These are phyloP conservation scores for Limnothrissa miodon DNA, from an alignment of 2,113 vertebrate species.

Conservation along the genomic window DNA sequence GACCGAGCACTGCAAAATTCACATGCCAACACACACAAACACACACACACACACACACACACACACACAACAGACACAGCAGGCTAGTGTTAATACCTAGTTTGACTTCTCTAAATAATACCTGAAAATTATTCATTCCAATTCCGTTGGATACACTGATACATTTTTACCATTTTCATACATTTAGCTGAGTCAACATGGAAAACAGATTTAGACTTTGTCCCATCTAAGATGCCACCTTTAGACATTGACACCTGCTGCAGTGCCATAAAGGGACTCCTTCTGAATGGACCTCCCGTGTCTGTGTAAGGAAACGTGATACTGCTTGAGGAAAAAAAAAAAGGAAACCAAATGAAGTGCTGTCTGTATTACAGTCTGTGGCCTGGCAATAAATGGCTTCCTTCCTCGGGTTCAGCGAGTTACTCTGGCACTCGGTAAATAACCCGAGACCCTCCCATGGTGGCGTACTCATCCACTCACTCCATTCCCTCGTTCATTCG, in stretches of 20 bases:
- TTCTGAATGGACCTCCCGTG: neutral
- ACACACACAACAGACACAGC: neutral
- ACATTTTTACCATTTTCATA: too few species aligned
- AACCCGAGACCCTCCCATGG: conserved; percentile 1
- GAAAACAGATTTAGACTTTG: neutral
- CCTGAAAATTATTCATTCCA: too few species aligned
- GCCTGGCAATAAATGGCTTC: conserved; percentile 56
- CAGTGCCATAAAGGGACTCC: neutral
- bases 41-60: conserved; percentile 3
- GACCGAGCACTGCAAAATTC: conserved; percentile 83
- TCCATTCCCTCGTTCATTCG: neutral
- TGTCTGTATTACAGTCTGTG: conserved; percentile 23
- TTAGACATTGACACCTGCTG: neutral
- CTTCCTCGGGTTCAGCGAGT: conserved; percentile 54
- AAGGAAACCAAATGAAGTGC: neutral
- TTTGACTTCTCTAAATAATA: too few species aligned
- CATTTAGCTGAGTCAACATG: neutral
- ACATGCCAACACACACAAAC: too few species aligned
- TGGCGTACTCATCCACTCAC: neutral
- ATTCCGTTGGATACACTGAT: too few species aligned
- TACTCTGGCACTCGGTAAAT: conserved; percentile 49
- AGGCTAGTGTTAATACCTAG: neutral
- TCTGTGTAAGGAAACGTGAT: neutral
- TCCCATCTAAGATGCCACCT: neutral
- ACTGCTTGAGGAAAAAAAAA: neutral